phyloP scores from a whole-genome alignment of 1,140 invertebrate genomes.

The Bombus waltoni region DNA sequence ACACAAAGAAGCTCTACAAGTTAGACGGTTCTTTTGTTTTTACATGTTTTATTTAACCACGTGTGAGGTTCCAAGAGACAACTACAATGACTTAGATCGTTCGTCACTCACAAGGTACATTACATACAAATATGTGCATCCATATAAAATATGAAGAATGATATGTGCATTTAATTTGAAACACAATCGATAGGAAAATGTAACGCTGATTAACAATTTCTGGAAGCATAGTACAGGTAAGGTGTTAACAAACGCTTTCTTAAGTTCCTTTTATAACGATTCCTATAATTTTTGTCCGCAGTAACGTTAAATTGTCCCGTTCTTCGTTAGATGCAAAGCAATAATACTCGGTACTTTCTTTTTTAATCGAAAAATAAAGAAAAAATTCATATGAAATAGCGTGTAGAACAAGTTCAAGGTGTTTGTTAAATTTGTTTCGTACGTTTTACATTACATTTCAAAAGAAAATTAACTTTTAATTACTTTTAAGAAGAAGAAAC shows the following conservation, averaged over 20 bases:
- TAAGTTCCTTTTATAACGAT: neutral
- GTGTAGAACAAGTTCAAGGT: too few relatives aligned
- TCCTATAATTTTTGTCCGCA: neutral
- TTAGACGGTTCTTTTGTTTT: neutral
- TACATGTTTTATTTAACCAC: slow-evolving; percentile 53
- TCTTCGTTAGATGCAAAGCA: neutral
- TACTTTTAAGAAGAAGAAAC: too few relatives aligned
- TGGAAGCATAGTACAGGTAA: neutral
- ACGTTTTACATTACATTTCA: too few relatives aligned
- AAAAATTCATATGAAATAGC: too few relatives aligned
- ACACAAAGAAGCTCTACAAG: neutral
- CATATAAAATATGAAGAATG: slow-evolving; percentile 4
- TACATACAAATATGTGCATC: slow-evolving; percentile 25
- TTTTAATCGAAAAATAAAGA: too few relatives aligned
- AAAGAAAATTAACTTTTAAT: too few relatives aligned
- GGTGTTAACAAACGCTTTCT: neutral
- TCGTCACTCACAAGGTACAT: slow-evolving; percentile 35
- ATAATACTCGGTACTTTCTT: neutral
- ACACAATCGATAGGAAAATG: neutral
- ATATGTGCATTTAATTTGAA: neutral
- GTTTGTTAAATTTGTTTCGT: too few relatives aligned
- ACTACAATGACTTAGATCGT: slow-evolving; percentile 37
- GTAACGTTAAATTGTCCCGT: neutral
- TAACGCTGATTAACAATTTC: neutral
- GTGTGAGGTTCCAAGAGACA: slow-evolving; percentile 30